phyloP scores from a whole-genome alignment of 2,888 invertebrate genomes.

The Eupithecia subfuscata region DNA sequence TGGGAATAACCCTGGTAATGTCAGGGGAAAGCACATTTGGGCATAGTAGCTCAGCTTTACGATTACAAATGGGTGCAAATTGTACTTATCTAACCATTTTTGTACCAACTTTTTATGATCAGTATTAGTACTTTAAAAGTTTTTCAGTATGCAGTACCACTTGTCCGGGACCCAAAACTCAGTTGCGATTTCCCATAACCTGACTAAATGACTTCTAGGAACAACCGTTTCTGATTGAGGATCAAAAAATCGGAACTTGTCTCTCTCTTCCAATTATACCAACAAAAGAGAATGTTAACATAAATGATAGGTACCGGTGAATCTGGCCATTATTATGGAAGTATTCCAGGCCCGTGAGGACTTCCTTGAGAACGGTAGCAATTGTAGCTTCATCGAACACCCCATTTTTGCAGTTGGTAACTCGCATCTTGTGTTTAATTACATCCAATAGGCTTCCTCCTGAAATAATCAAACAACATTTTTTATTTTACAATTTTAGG shows the following conservation, averaged over 20 bases:
- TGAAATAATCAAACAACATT: conserved; percentile 45
- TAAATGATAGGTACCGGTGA: conserved; percentile 88
- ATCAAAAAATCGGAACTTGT: neutral
- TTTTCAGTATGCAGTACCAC: too few species aligned
- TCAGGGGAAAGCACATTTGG: too few species aligned
- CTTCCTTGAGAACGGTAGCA: conserved; percentile 97
- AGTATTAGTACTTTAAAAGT: too few species aligned
- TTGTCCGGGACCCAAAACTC: too few species aligned
- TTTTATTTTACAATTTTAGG: neutral
- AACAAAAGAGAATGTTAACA: neutral
- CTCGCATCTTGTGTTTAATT: conserved; percentile 97
- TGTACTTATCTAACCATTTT: too few species aligned
- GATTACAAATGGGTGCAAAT: too few species aligned
- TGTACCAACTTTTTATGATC: too few species aligned
- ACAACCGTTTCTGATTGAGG: neutral
- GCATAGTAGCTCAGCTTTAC: too few species aligned
- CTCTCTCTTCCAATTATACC: neutral
- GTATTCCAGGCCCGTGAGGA: conserved; percentile 98
- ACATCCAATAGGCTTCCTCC: conserved; percentile 94
- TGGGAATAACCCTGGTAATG: too few species aligned
- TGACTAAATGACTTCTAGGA: too few species aligned
- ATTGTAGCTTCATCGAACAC: conserved; percentile 99
- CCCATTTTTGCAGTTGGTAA: conserved; percentile 95
- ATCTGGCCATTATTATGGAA: conserved; percentile 99
- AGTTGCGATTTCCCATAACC: neutral